A percentile compares a stretch with the other conserved stretches of the same genome.
Conservation (phyloP, 2,797 vertebrate genomes). For the Falco cherrug region DNA sequence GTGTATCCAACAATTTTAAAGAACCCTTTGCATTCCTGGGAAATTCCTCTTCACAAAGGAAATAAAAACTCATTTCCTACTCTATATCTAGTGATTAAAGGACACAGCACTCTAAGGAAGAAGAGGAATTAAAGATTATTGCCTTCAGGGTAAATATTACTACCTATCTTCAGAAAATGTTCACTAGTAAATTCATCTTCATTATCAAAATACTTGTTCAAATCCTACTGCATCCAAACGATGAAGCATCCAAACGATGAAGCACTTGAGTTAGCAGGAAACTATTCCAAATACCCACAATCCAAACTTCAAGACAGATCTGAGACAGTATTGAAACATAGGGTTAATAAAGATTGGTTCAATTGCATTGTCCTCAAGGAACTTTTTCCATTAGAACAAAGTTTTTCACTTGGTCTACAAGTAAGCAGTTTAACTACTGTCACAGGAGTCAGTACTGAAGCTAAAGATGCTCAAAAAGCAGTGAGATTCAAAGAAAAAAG, state of each 20-base stretch:
- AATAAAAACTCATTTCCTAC: not conserved
- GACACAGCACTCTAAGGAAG: not conserved
- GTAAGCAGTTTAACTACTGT: not conserved
- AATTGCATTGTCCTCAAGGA: not conserved
- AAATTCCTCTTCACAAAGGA: slow-evolving; percentile 4
- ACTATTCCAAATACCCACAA: not conserved
- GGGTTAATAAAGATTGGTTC: not conserved
- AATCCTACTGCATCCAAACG: not conserved
- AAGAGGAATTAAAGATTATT: not conserved
- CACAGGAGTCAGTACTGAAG: not conserved
- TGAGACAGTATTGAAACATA: rapidly evolving
- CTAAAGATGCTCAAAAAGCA: not conserved
- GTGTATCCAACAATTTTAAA: not conserved
- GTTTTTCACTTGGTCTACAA: not conserved
- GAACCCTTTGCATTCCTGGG: not conserved
- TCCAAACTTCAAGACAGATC: not conserved
- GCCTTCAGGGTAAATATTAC: not conserved
- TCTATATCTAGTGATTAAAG: slow-evolving; percentile 4
- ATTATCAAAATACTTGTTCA: not conserved
- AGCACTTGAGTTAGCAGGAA: not conserved
- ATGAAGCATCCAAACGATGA: not conserved
- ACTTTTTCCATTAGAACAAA: not conserved
- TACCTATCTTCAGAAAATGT: not conserved
- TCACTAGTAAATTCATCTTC: not conserved
- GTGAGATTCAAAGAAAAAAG: not conserved